Evolutionary conservation across 1,140 invertebrate genomes (phyloP).

Genomic region (Glossosoma conforme): DNA sequence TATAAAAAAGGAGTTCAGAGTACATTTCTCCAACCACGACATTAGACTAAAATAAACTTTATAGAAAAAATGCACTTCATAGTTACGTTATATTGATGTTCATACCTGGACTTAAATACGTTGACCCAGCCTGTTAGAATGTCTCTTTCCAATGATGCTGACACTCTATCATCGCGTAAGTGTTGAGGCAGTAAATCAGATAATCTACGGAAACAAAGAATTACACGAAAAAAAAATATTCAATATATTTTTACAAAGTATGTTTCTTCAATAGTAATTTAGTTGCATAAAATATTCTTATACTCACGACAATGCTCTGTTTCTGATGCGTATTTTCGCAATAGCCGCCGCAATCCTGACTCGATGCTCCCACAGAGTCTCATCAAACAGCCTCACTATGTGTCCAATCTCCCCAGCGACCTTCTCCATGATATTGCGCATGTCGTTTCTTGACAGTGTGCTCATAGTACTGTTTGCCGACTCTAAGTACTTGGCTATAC

Average conservation of each 20-base stretch:
- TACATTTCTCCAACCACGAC: too few relatives aligned
- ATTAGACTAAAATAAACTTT: too few relatives aligned
- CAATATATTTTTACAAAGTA: not conserved
- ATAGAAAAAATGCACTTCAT: too few relatives aligned
- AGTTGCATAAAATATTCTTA: not conserved
- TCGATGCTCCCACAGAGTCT: constrained; percentile 56
- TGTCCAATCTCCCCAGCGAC: constrained; percentile 25
- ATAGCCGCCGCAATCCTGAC: constrained; percentile 66
- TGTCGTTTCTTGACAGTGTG: constrained; percentile 18
- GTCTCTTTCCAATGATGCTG: constrained; percentile 53
- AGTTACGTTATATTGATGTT: not conserved
- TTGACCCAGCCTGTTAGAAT: constrained; percentile 73
- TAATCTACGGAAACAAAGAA: constrained; percentile 37
- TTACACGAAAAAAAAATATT: not conserved
- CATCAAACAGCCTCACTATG: constrained; percentile 45
- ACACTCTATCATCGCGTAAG: constrained; percentile 59
- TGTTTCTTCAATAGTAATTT: not conserved
- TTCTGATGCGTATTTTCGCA: constrained; percentile 62
- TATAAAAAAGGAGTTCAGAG: not conserved
- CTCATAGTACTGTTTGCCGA: not conserved
- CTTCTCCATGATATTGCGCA: constrained; percentile 22
- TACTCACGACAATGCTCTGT: constrained; percentile 56
- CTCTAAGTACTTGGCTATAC: too few relatives aligned
- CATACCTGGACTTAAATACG: constrained; percentile 61
- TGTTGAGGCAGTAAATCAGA: constrained; percentile 63